phyloP scores from a whole-genome alignment of 2,113 vertebrate genomes.

The Hyperoodon ampullatus region DNA sequence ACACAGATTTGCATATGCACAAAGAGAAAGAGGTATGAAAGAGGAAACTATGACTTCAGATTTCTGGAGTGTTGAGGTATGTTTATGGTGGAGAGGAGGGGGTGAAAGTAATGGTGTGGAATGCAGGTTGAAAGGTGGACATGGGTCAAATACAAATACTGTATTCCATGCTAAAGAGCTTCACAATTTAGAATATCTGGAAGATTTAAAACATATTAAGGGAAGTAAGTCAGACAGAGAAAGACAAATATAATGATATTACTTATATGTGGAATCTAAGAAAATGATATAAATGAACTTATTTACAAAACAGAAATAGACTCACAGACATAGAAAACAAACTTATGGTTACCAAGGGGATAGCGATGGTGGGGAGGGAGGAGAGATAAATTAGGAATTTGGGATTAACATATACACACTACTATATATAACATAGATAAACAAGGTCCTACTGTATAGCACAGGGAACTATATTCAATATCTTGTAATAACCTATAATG shows the following conservation, averaged over 20 bases:
- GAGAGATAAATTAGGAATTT: background rate
- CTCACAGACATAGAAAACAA: background rate
- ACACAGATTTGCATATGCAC: background rate
- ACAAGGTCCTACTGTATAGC: background rate
- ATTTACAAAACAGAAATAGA: background rate
- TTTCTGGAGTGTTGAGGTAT: background rate
- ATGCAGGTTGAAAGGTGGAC: background rate
- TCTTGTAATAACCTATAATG: background rate
- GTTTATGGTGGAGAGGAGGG: background rate
- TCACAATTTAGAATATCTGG: background rate
- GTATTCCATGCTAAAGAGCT: background rate
- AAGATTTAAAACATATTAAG: background rate
- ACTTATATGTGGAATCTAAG: background rate
- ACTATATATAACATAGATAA: background rate
- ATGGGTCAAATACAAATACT: background rate
- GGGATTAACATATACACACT: background rate
- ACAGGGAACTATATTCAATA: background rate
- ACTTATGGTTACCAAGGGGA: background rate
- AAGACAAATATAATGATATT: background rate
- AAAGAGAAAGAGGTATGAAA: background rate
- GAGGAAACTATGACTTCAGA: background rate
- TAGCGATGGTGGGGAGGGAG: background rate
- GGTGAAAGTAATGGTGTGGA: background rate
- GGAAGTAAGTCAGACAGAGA: background rate
- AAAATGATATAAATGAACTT: background rate